These are phyloP conservation scores for Melanocharis versteri DNA, from an alignment of 2,113 vertebrate species.

Conservation along the genomic window DNA sequence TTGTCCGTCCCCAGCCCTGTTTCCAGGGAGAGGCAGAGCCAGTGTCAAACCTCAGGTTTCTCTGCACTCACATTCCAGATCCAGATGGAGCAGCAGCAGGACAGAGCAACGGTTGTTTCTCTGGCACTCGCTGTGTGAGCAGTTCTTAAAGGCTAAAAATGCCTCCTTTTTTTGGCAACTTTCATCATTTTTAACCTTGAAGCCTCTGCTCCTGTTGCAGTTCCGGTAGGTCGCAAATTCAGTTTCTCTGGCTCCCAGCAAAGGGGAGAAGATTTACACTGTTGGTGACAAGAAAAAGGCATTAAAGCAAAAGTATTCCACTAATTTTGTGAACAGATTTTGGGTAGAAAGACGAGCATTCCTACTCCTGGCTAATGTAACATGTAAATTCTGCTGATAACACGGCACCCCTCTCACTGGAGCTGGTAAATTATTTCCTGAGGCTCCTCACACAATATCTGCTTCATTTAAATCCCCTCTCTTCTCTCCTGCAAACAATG, in stretches of 20 bases:
- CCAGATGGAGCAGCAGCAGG: neutral
- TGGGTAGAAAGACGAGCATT: conserved; percentile 66
- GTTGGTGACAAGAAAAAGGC: neutral
- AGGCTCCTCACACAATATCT: conserved; percentile 56
- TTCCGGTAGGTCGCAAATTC: neutral
- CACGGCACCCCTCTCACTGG: conserved; percentile 29
- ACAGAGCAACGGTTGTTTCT: neutral
- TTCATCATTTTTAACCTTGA: neutral
- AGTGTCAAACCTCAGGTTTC: neutral
- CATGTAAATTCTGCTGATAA: conserved; percentile 73
- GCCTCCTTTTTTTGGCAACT: neutral
- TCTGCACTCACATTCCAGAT: neutral
- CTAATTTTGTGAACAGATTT: conserved; percentile 70
- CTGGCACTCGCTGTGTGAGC: neutral
- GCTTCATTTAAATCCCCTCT: conserved; percentile 63
- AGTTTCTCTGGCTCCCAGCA: neutral
- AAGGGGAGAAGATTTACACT: neutral
- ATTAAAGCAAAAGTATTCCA: conserved; percentile 28
- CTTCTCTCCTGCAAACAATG: conserved; percentile 65
- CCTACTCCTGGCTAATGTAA: conserved; percentile 72
- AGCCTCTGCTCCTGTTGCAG: neutral
- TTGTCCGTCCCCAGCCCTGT: neutral
- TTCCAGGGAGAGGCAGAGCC: neutral
- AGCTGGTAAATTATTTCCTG: conserved; percentile 69
- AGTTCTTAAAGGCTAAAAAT: neutral